Base-by-base conservation (phyloP, 2,797 vertebrate species). In the Gallinago nigripennis region DNA sequence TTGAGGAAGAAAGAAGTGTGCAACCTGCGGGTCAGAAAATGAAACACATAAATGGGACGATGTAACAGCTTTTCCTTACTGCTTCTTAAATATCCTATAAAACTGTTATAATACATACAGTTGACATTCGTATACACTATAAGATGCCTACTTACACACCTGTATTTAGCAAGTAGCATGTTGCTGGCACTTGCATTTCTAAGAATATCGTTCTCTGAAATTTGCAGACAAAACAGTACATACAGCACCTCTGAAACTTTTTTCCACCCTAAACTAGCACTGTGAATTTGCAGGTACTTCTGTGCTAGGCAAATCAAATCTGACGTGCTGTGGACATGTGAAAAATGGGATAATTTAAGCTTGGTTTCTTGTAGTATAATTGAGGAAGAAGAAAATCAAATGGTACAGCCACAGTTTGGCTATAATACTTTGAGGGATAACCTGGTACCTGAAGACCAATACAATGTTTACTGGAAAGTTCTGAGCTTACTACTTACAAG, bases 1-100 rank as follows among this genome's bases (percentile, higher is more conserved):
- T 71, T 95, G 15, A 0, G 99, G 98, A 84, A 99, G 98, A 5
- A 43, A 1, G 23, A 99, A 96, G 51, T n/a, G 8, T 24, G 31
- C 97, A 1, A 63, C 96, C 98, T 99, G 93, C 73, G n/a, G 51
- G 39, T 75, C 16, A 66, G 33, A 95, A 73, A 82, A 87, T n/a
- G 64, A 71, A 75, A 86, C 16, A 82, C 30, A 46, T 73, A 79
- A 83, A 68, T 39, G 18, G 28, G 28, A 58, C 46, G 12, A 43
- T 20, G 17, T 16, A 57, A 53, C 16, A 79, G 58, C 30, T 78
- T 60, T 86, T 71, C 17, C 64, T 60, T 66, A 76, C 8, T 56
- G 51, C 48, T 91, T 81, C 64, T 69, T 7, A 50, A 76, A 43
- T 82, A 69, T 18, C 45, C 18, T 16, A 15, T 12, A 24, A 69